Percentiles rank a stretch among this genome's conserved stretches.
phyloP scores from a whole-genome alignment of 2,888 invertebrate species.

The Rhaphigaster nebulosa region DNA sequence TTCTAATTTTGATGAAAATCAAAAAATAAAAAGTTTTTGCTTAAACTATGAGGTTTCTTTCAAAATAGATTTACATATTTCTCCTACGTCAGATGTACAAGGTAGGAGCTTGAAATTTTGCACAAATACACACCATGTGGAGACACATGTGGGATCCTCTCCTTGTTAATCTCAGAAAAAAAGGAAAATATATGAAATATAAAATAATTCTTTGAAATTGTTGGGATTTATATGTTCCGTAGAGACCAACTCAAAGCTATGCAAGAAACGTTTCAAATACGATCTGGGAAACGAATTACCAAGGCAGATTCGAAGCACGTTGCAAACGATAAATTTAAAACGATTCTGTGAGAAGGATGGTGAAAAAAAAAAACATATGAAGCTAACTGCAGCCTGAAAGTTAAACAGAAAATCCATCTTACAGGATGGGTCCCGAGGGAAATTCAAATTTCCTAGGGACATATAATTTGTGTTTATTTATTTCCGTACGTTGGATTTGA shows the following conservation, averaged over 20 bases:
- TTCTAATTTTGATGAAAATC: no score
- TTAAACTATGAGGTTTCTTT: no score
- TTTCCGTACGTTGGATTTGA: neutral
- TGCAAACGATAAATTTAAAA: slow-evolving; percentile 9
- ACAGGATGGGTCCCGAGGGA: slow-evolving; percentile 7
- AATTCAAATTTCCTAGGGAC: neutral
- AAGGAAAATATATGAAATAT: no score
- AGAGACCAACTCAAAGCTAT: neutral
- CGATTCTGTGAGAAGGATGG: neutral
- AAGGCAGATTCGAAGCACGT: neutral
- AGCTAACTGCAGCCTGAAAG: neutral
- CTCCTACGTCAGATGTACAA: no score
- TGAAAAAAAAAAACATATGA: neutral
- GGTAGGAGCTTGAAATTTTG: no score
- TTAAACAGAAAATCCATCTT: slow-evolving; percentile 16
- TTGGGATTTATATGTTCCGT: neutral
- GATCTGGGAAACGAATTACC: neutral
- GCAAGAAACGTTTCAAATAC: neutral
- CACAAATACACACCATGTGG: no score
- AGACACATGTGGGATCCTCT: no score
- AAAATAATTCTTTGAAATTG: no score
- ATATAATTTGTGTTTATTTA: slow-evolving; percentile 7
- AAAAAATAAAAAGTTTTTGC: no score
- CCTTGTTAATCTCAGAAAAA: no score
- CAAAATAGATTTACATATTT: no score